These are phyloP conservation scores for Lophotriccus pileatus DNA, from an alignment of 2,797 vertebrate genomes.

Conservation along the genomic window DNA sequence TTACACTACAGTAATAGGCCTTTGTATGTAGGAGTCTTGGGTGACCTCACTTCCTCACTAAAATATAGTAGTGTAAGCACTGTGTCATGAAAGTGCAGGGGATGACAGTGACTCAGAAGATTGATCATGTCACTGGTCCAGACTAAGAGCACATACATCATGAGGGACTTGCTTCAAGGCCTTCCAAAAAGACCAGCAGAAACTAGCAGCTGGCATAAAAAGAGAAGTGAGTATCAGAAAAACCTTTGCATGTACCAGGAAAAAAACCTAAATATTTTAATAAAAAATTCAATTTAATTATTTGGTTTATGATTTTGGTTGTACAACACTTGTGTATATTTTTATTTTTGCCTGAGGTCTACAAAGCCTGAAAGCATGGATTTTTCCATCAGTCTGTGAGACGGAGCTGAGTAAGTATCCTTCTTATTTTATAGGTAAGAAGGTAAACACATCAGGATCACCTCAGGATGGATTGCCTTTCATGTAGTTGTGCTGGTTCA, in stretches of 20 bases:
- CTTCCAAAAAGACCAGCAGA: neutral
- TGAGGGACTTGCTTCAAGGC: neutral
- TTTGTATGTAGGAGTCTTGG: neutral
- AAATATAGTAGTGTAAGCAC: neutral
- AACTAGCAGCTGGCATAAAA: neutral
- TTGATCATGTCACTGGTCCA: neutral
- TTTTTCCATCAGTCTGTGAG: neutral
- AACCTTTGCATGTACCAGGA: neutral
- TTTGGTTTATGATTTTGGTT: neutral
- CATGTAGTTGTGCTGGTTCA: neutral
- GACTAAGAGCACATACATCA: neutral
- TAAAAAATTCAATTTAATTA: neutral
- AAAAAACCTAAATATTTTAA: neutral
- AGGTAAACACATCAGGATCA: neutral
- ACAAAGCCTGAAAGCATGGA: neutral
- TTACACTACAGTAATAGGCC: neutral
- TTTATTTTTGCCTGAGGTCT: neutral
- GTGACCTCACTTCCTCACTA: neutral
- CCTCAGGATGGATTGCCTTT: neutral
- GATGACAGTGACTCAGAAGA: neutral
- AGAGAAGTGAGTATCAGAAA: neutral
- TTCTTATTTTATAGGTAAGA: neutral
- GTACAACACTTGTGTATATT: neutral
- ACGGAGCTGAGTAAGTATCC: neutral
- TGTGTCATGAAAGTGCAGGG: neutral